Evolutionary conservation across 2,113 vertebrate species (phyloP).

Genomic region (Odontophorus gujanensis): DNA sequence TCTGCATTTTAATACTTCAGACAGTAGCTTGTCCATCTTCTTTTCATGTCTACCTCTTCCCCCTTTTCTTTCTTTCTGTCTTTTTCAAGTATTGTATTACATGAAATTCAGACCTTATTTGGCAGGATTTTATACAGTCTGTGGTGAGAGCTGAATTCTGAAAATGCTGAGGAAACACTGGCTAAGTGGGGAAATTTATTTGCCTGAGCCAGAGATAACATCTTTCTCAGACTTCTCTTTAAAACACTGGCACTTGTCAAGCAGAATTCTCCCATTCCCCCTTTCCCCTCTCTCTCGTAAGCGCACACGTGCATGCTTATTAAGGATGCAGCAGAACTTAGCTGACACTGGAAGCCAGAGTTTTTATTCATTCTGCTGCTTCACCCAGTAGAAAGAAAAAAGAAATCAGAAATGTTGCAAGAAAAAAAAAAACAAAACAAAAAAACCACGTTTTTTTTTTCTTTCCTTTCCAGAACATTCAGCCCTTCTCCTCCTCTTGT

Average conservation of each 20-base stretch:
- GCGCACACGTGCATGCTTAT: constrained; percentile 35
- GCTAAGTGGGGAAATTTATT: constrained; percentile 71
- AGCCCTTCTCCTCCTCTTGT: constrained; percentile 46
- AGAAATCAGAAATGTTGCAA: constrained; percentile 45
- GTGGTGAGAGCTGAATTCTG: constrained; percentile 65
- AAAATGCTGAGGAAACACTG: constrained; percentile 64
- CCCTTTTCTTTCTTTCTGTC: background rate
- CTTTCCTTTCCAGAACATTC: constrained; percentile 56
- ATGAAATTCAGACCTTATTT: constrained; percentile 65
- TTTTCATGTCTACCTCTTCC: constrained; percentile 48
- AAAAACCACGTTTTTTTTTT: background rate
- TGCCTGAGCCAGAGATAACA: constrained; percentile 63
- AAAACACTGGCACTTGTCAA: constrained; percentile 70
- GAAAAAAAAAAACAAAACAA: background rate
- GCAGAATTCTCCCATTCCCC: constrained; percentile 54
- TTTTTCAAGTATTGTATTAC: constrained; percentile 64
- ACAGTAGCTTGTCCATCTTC: constrained; percentile 49
- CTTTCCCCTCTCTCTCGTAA: constrained; percentile 8
- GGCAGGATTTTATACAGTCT: constrained; percentile 70
- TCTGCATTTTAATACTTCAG: constrained; percentile 66
- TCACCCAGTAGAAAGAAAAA: constrained; percentile 11
- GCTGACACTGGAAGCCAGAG: constrained; percentile 20
- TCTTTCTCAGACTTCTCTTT: constrained; percentile 66
- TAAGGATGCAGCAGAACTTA: constrained; percentile 49
- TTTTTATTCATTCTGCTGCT: constrained; percentile 65